Evolutionary conservation across 2,113 vertebrate genomes (phyloP), one percentile per base, ranked within the genome.

Genomic region (Entomyzon cyanotis): DNA sequence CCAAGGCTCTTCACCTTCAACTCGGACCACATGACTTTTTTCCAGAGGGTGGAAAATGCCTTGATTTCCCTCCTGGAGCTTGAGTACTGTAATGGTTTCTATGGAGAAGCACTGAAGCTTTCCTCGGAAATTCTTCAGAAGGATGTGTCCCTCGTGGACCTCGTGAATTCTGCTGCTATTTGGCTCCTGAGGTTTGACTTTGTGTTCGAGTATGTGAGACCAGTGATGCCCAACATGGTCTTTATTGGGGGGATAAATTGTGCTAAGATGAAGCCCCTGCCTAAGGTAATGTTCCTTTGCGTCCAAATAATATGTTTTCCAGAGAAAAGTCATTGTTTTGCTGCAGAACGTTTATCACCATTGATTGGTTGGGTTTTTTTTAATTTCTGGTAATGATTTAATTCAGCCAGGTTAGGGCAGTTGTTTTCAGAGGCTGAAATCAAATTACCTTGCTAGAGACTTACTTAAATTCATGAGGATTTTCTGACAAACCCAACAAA

Each of bases 151-250:
- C 7, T 98, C 19, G 20, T 60, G 0, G 94, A 98, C 31, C 96
- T 99, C 4, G 73, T 98, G 75, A 94, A 68, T 30, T 81, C 94
- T 27, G 97, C 97, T 53, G 97, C 97, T 3, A 8, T 99, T 59
- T 98, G 98, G 98, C 88, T 99, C 62, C 59, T 99, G 70, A 98
- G 98, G 86, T 97, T 95, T 1, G 98, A 99, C 94, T 98, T 99
- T 70, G 98, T 97, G 2, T 87, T 99, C 6, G 99, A 99, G 50
- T 97, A 97, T 2, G 98, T 98, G 15, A 98, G 98, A 30, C 99
- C 99, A 0, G 85, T 98, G 47, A 98, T 99, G 98, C 99, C 99
- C 42, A 99, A 99, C 77, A 96, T 98, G 85, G 77, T 98, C 33
- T 97, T 98, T 33, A 69, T 99, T 7, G 99, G 98, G 41, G 99